Conservation (phyloP, 1,140 invertebrate species). For the Pollicipes pollicipes region DNA sequence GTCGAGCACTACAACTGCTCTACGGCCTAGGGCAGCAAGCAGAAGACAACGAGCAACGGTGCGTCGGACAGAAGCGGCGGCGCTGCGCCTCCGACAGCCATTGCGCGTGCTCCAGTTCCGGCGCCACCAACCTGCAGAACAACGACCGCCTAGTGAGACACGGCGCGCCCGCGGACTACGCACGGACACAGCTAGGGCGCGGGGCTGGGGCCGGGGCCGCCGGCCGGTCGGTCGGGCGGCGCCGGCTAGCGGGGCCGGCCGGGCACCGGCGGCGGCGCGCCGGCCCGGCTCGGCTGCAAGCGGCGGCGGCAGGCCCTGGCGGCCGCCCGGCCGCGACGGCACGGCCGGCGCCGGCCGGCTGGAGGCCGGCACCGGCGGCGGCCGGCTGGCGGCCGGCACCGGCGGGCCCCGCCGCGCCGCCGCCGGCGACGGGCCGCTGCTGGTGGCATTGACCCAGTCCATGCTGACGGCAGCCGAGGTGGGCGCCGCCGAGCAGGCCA, state of each 20-base stretch:
- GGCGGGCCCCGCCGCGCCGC: neutral
- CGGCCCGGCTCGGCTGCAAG: neutral
- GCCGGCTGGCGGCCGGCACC: neutral
- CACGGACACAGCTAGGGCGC: no score
- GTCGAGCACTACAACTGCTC: no score
- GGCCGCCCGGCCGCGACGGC: neutral
- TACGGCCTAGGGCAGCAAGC: no score
- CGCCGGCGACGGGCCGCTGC: neutral
- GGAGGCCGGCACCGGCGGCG: conserved; percentile 4
- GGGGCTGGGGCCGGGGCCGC: neutral
- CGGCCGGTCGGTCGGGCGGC: no score
- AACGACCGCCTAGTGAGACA: no score
- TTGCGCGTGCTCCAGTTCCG: no score
- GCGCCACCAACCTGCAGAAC: no score
- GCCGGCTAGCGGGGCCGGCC: neutral
- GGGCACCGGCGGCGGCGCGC: conserved; percentile 3
- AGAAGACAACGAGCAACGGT: no score
- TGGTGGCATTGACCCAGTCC: neutral
- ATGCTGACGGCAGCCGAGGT: conserved; percentile 3
- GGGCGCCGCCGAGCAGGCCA: conserved; percentile 36
- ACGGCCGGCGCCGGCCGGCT: neutral
- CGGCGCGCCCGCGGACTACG: no score
- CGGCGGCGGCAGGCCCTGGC: neutral
- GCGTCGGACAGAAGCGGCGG: no score
- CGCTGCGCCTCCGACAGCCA: no score